Conservation (phyloP, 2,888 invertebrate species). For the Heliconius cydno region DNA sequence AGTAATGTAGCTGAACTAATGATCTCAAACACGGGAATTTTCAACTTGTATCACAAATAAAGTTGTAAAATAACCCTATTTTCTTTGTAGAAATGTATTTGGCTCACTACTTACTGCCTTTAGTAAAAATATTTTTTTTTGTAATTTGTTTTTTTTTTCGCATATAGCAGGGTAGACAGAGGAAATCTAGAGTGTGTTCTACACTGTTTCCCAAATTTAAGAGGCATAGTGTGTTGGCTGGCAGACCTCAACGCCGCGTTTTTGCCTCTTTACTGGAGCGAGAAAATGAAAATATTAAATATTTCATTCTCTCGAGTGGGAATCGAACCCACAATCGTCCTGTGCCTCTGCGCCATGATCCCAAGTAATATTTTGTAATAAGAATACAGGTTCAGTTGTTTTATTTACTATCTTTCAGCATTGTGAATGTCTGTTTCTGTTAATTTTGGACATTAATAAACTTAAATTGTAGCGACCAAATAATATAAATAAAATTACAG, state of each 20-base stretch:
- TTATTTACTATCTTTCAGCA: not conserved
- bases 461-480: not conserved
- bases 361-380: conserved; percentile 7
- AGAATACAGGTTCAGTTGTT: not conserved
- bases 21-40: conserved; percentile 43
- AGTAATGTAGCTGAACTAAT: conserved; percentile 46
- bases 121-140: not conserved
- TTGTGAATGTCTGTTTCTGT: not conserved
- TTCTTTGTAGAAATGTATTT: conserved; percentile 7
- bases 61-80: conserved; percentile 28
- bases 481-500: conserved; percentile 1
- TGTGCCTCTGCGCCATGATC: too few relatives aligned
- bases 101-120: not conserved
- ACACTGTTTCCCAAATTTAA: not conserved
- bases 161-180: not conserved
- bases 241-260: not conserved
- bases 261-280: not conserved
- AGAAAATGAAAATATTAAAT: not conserved
- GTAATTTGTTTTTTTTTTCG: not conserved
- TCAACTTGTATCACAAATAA: conserved; percentile 33
- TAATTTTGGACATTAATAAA: not conserved
- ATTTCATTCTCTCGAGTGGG: too few relatives aligned
- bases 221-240: not conserved
- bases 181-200: not conserved
- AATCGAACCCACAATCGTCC: too few relatives aligned